Evolutionary conservation across 1,140 invertebrate species (phyloP).

Genomic region (Euwallacea similis): DNA sequence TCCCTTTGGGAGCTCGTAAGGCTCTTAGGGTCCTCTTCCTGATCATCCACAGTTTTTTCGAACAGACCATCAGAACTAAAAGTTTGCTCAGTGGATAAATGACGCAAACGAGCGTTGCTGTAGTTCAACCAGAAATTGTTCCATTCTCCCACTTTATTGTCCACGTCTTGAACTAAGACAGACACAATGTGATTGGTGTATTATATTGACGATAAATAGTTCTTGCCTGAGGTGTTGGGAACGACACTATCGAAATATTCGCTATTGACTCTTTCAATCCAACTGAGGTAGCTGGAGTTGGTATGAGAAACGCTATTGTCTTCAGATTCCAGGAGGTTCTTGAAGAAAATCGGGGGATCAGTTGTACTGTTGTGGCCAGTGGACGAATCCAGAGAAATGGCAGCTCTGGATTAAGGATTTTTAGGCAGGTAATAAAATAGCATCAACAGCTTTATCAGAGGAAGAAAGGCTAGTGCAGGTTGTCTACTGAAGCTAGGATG

Average conservation of each 20-base stretch:
- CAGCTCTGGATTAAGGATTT: not conserved
- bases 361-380: not conserved
- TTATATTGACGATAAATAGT: not conserved
- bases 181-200: not conserved
- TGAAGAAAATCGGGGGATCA: not conserved
- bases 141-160: constrained; percentile 53
- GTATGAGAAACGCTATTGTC: constrained; percentile 32
- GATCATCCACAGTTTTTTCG: constrained; percentile 43
- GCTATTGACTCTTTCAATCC: constrained; percentile 52
- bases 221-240: constrained; percentile 26
- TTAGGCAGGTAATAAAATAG: no score
- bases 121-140: constrained; percentile 55
- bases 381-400: not conserved
- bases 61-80: constrained; percentile 30
- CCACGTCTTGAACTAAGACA: constrained; percentile 41
- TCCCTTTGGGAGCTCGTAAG: constrained; percentile 49
- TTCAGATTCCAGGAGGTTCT: not conserved
- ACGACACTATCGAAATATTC: constrained; percentile 43
- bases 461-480: no score
- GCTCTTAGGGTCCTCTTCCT: constrained; percentile 48
- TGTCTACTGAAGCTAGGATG: no score
- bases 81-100: constrained; percentile 47
- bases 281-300: constrained; percentile 50
- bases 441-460: no score
- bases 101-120: constrained; percentile 47